Conservation (phyloP, 2,113 vertebrate species). For the Equus przewalskii region DNA sequence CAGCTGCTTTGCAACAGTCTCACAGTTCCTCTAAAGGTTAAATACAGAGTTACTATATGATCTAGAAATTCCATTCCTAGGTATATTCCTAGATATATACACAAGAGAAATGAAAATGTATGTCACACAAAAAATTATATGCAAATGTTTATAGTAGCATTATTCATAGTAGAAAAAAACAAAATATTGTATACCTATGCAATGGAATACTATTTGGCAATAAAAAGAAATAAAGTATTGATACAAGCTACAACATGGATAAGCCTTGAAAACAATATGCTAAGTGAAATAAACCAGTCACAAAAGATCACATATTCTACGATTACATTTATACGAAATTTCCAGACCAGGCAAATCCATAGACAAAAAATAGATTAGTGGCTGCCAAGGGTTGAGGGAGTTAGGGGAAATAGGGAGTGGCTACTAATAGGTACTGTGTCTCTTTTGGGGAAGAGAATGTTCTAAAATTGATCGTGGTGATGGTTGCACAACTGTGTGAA, state of each 20-base stretch:
- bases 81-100: not conserved
- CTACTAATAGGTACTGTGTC: not conserved
- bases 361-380: not conserved
- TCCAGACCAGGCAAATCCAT: not conserved
- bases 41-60: not conserved
- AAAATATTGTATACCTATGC: not conserved
- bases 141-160: not conserved
- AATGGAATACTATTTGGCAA: not conserved
- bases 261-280: not conserved
- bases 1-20: not conserved
- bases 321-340: not conserved
- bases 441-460: not conserved
- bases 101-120: not conserved
- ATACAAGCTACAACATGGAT: not conserved
- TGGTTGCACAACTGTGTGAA: not conserved
- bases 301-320: not conserved
- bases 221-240: not conserved
- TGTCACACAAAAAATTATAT: not conserved
- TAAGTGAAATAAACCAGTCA: not conserved
- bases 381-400: not conserved
- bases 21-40: not conserved
- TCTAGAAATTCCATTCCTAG: not conserved
- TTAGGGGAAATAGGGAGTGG: not conserved
- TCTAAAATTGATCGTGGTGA: not conserved
- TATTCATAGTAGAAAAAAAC: not conserved